Percentiles rank a stretch among this genome's conserved stretches.
These are phyloP conservation scores for Eurois occulta DNA, from an alignment of 2,888 invertebrate genomes.

Conservation along the genomic window DNA sequence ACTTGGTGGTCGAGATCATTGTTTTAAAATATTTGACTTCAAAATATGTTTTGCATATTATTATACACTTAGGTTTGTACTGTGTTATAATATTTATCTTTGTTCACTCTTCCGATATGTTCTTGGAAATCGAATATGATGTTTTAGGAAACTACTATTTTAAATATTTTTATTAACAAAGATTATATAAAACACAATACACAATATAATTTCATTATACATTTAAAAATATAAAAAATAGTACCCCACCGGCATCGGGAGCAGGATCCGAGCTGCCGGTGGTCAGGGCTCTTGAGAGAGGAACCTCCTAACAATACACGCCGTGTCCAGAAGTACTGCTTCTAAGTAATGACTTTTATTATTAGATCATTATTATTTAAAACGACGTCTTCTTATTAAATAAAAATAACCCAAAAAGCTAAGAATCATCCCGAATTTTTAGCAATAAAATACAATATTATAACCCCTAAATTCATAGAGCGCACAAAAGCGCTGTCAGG, in stretches of 20 bases:
- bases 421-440: neutral
- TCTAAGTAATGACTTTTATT: neutral
- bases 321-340: no score
- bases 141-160: no score
- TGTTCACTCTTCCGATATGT: neutral
- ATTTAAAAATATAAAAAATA: no score
- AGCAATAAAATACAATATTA: neutral
- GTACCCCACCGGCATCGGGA: no score
- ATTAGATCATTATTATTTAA: neutral
- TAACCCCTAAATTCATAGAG: conserved; percentile 40
- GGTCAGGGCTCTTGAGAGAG: no score
- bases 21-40: conserved; percentile 75
- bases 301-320: no score
- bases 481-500: conserved; percentile 50
- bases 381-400: neutral
- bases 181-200: no score
- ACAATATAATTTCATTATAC: no score
- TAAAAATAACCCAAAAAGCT: neutral
- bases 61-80: neutral
- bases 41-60: conserved; percentile 49
- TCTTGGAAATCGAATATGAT: neutral
- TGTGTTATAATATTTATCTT: neutral
- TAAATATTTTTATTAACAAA: no score
- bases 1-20: conserved; percentile 77
- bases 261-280: no score